Evolutionary conservation across 1,140 invertebrate species (phyloP).

Genomic region (Calephelis nemesis): DNA sequence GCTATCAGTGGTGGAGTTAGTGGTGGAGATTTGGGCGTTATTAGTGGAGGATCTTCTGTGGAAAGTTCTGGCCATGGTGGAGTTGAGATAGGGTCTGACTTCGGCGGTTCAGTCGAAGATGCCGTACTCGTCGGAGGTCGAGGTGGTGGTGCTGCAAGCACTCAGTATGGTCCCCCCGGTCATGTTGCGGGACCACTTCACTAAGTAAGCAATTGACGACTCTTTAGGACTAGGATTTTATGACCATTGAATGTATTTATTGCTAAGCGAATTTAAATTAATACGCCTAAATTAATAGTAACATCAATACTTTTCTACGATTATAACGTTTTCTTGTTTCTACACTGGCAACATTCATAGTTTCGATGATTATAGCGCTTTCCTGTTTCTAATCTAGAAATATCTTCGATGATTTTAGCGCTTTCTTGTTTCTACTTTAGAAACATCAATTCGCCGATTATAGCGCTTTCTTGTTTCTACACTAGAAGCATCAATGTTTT

Average conservation of each 20-base stretch:
- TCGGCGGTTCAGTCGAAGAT: conserved; percentile 42
- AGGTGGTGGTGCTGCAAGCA: conserved; percentile 46
- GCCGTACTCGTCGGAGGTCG: conserved; percentile 31
- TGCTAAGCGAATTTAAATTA: conserved; percentile 44
- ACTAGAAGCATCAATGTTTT: too few species aligned
- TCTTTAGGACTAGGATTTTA: conserved; percentile 45
- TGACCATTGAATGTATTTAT: conserved; percentile 47
- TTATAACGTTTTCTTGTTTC: too few species aligned
- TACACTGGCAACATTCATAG: too few species aligned
- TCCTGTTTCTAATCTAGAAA: too few species aligned
- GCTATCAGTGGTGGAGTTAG: conserved; percentile 40
- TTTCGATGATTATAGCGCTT: too few species aligned
- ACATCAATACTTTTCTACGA: too few species aligned
- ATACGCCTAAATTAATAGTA: neutral
- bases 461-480: too few species aligned
- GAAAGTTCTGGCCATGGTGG: conserved; percentile 25
- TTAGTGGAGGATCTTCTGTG: conserved; percentile 42
- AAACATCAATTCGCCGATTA: too few species aligned
- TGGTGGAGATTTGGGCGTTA: conserved; percentile 41
- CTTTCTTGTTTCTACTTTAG: too few species aligned
- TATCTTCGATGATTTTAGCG: too few species aligned
- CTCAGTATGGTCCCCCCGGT: conserved; percentile 68
- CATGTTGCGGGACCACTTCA: conserved; percentile 68
- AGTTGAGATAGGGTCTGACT: conserved; percentile 24
- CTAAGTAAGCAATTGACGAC: conserved; percentile 39